These are phyloP conservation scores for Circaetus gallicus DNA, from an alignment of 2,113 vertebrate species.

Conservation along the genomic window DNA sequence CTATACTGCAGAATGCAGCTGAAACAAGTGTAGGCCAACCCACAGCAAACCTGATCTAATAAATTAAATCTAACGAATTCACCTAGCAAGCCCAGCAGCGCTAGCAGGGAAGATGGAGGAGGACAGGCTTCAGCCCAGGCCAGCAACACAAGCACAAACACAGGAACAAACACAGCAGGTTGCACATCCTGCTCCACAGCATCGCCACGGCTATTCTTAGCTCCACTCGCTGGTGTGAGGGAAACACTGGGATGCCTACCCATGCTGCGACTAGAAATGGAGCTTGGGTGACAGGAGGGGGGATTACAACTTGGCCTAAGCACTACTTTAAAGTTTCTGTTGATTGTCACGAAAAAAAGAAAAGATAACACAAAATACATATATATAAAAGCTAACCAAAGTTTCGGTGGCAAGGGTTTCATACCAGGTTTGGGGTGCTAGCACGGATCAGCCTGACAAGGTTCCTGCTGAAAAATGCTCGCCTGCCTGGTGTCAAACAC, in stretches of 20 bases:
- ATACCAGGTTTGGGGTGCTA: neutral
- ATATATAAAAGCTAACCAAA: neutral
- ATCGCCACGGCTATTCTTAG: conserved; percentile 14
- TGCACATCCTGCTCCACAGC: conserved; percentile 42
- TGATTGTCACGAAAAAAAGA: neutral
- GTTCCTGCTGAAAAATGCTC: neutral
- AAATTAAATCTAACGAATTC: neutral
- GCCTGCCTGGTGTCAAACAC: neutral
- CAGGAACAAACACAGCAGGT: conserved; percentile 59
- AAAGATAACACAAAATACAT: neutral
- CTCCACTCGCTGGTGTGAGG: neutral
- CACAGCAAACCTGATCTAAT: neutral
- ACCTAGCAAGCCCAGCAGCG: neutral
- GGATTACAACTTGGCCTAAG: neutral
- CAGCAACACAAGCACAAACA: neutral
- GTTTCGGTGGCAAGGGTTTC: neutral
- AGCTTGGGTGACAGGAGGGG: neutral
- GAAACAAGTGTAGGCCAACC: neutral
- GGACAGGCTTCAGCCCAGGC: neutral
- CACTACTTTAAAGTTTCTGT: neutral
- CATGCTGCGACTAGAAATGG: neutral
- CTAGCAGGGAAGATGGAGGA: neutral
- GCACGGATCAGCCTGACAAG: neutral
- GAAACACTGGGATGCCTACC: neutral
- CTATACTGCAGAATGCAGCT: neutral